Evolutionary conservation across 2,113 vertebrate genomes (phyloP).

Genomic region (Pterocles gutturalis): DNA sequence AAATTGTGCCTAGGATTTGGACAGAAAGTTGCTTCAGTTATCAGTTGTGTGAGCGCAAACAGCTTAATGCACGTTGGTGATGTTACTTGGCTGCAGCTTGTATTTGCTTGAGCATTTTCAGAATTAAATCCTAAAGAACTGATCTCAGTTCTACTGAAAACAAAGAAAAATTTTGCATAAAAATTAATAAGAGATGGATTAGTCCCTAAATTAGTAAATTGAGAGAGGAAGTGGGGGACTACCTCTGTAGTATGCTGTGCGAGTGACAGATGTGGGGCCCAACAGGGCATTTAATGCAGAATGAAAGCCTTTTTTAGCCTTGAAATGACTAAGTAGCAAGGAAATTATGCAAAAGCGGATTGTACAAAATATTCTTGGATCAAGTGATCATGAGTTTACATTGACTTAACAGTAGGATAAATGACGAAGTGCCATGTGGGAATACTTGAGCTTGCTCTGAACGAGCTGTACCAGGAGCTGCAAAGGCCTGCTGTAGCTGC

Average conservation of each 20-base stretch:
- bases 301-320: slow-evolving; percentile 30
- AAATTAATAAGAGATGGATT: neutral
- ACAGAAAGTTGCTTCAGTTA: neutral
- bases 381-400: slow-evolving; percentile 46
- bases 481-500: neutral
- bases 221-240: neutral
- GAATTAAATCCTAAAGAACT: neutral
- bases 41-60: neutral
- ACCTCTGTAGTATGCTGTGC: neutral
- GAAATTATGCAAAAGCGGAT: slow-evolving; percentile 26
- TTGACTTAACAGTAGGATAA: slow-evolving; percentile 13
- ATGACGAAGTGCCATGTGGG: neutral
- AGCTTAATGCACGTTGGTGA: rapidly evolving
- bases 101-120: neutral
- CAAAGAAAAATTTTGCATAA: neutral
- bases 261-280: neutral
- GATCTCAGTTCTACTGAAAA: neutral
- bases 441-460: neutral
- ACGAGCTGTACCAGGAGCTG: neutral
- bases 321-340: neutral
- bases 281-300: neutral
- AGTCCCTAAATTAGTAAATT: neutral
- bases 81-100: neutral
- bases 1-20: neutral
- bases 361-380: slow-evolving; percentile 50